Evolutionary conservation across 2,888 invertebrate genomes (phyloP).

Genomic region (Acrobasis repandana): DNA sequence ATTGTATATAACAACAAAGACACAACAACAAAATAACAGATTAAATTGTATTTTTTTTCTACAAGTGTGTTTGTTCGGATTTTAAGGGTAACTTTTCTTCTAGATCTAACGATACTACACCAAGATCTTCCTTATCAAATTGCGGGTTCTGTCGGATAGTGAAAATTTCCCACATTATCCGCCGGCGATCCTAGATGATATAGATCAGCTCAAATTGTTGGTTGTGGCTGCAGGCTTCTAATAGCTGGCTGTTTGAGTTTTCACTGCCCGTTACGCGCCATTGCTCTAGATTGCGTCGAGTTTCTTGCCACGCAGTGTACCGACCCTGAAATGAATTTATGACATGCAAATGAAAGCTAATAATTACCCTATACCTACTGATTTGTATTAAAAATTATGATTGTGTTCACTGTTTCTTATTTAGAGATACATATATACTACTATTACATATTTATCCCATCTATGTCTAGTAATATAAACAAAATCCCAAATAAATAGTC

Average conservation of each 20-base stretch:
- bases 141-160: slow-evolving; percentile 66
- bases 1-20: no score
- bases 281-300: slow-evolving; percentile 24
- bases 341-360: slow-evolving; percentile 9
- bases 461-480: no score
- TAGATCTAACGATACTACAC: slow-evolving; percentile 23
- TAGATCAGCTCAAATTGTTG: slow-evolving; percentile 79
- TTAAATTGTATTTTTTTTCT: no score
- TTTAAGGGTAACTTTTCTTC: neutral
- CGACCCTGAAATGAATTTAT: slow-evolving; percentile 19
- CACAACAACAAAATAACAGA: no score
- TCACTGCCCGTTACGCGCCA: slow-evolving; percentile 77
- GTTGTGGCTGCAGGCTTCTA: slow-evolving; percentile 71
- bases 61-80: neutral
- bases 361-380: neutral
- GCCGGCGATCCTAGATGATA: slow-evolving; percentile 69
- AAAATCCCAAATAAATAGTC: no score
- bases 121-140: slow-evolving; percentile 80
- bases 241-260: slow-evolving; percentile 76
- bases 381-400: neutral
- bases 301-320: slow-evolving; percentile 12
- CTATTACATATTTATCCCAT: no score
- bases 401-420: no score
- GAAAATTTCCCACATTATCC: slow-evolving; percentile 82
- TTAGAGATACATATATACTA: no score